Evolutionary conservation across 2,888 invertebrate genomes (phyloP).

Genomic region (Lymantria monacha): DNA sequence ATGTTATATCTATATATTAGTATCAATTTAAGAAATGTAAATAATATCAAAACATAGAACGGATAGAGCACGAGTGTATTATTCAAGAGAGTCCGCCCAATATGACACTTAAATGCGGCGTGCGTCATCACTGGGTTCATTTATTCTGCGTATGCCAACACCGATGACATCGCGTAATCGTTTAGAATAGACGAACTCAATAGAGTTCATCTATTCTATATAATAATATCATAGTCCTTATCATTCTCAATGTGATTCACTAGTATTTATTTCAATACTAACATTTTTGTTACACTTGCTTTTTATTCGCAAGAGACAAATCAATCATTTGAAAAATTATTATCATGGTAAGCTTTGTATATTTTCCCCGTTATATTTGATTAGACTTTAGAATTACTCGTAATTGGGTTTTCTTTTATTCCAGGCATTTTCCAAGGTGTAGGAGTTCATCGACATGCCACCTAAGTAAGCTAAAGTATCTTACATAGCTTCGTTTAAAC

Average conservation of each 20-base stretch:
- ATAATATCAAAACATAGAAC: constrained; percentile 1
- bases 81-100: constrained; percentile 29
- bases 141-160: constrained; percentile 18
- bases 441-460: constrained; percentile 71
- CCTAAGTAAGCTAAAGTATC: constrained; percentile 70
- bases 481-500: constrained; percentile 18
- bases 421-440: constrained; percentile 72
- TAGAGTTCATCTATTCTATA: no score
- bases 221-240: constrained; percentile 6
- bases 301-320: not conserved
- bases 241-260: constrained; percentile 5
- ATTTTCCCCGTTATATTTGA: not conserved
- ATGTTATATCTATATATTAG: no score
- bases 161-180: constrained; percentile 13
- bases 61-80: constrained; percentile 17
- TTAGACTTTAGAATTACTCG: constrained; percentile 10
- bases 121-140: constrained; percentile 37
- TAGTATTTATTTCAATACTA: constrained; percentile 1
- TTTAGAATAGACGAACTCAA: constrained; percentile 9
- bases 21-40: no score
- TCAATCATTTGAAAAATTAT: not conserved
- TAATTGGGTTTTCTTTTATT: constrained; percentile 65
- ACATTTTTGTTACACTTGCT: not conserved
- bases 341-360: not conserved
- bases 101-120: constrained; percentile 26